These are phyloP conservation scores for Arizona elegans DNA, from an alignment of 2,113 vertebrate species.

Conservation along the genomic window DNA sequence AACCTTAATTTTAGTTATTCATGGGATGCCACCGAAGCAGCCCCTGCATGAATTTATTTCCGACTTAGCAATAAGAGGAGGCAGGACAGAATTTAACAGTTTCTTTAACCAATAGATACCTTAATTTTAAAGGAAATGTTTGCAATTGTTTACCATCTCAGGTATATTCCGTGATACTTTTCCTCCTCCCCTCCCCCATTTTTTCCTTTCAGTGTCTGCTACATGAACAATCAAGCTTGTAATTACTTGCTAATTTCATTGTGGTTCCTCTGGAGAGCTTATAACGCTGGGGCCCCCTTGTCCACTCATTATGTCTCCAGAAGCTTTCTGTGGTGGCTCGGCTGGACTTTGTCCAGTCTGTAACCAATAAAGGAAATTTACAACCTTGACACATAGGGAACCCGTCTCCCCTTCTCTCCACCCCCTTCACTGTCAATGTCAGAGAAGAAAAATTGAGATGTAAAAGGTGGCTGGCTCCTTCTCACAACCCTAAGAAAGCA, in stretches of 20 bases:
- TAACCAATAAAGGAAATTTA: constrained; percentile 66
- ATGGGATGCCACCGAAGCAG: not conserved
- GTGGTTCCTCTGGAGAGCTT: constrained; percentile 52
- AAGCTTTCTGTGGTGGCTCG: constrained; percentile 46
- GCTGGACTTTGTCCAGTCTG: constrained; percentile 45
- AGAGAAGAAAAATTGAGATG: constrained; percentile 52
- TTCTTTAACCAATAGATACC: not conserved
- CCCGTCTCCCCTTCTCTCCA: constrained; percentile 14
- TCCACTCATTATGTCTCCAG: constrained; percentile 52
- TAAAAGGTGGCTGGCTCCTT: constrained; percentile 35
- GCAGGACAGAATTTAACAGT: not conserved
- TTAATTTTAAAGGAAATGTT: not conserved
- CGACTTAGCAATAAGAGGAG: not conserved
- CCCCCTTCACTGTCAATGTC: not conserved
- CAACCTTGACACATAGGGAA: constrained; percentile 12
- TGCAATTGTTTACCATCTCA: constrained; percentile 36
- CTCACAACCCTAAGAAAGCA: constrained; percentile 4
- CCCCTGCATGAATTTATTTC: constrained; percentile 26
- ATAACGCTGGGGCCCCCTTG: constrained; percentile 45
- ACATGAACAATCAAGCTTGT: constrained; percentile 44
- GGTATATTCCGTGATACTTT: constrained; percentile 20
- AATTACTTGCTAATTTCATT: constrained; percentile 66
- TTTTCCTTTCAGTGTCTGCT: constrained; percentile 43
- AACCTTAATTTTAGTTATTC: not conserved
- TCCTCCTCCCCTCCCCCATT: not conserved